These are phyloP conservation scores for Callyntrura guangdongensis DNA, from an alignment of 2,888 invertebrate genomes.

Conservation along the genomic window DNA sequence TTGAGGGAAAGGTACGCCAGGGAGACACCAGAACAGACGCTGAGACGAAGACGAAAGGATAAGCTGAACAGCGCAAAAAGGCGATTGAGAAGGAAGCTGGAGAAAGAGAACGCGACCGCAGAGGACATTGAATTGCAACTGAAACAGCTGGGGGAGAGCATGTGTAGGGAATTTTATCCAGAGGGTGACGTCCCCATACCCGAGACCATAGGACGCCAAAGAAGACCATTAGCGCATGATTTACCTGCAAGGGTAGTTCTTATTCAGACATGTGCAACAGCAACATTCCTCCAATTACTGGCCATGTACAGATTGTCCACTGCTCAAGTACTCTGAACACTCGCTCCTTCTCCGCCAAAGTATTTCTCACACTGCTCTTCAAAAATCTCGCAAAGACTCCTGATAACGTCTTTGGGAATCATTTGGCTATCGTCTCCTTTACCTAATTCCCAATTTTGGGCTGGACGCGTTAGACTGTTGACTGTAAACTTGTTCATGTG, in stretches of 20 bases:
- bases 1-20: background rate
- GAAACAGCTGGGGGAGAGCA: background rate
- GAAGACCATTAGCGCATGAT: background rate
- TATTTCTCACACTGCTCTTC: too few relatives aligned
- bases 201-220: background rate
- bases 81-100: background rate
- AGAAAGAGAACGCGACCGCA: background rate
- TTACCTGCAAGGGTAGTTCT: background rate
- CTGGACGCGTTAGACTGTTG: too few relatives aligned
- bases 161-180: background rate
- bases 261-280: background rate
- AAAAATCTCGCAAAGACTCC: background rate
- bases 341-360: background rate
- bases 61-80: background rate
- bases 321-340: background rate
- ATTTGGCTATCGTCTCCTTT: too few relatives aligned
- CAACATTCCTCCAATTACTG: background rate
- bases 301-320: background rate
- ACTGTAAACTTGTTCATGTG: too few relatives aligned
- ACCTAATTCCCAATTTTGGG: too few relatives aligned
- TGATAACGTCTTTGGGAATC: too few relatives aligned
- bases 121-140: background rate
- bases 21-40: background rate
- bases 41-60: background rate
- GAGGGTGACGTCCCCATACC: background rate